phyloP scores from a whole-genome alignment of 2,888 invertebrate species.

The Nemoura dubitans region DNA sequence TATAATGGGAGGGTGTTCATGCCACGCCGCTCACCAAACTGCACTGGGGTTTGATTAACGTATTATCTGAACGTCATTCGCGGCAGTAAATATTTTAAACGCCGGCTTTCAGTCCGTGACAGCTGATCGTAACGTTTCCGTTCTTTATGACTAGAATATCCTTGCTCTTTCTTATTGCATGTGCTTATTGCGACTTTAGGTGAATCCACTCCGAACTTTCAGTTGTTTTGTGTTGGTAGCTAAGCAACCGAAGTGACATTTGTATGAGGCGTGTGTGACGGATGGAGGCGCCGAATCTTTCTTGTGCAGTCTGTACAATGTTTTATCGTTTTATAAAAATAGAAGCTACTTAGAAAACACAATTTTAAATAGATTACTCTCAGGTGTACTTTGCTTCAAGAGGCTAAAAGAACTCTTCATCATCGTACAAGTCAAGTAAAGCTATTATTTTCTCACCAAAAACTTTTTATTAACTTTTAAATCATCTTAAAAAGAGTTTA shows the following conservation, averaged over 20 bases:
- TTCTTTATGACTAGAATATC: background rate
- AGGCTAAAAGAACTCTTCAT: background rate
- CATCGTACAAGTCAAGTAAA: background rate
- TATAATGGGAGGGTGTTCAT: conserved; percentile 7
- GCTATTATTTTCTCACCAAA: conserved; percentile 12
- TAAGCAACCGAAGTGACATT: background rate
- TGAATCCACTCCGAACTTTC: background rate
- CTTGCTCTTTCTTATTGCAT: background rate
- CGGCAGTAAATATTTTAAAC: conserved; percentile 24
- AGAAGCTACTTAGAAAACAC: background rate
- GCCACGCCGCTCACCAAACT: background rate
- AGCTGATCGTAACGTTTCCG: background rate
- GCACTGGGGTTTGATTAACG: conserved; percentile 3
- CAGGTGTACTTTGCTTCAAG: conserved; percentile 12
- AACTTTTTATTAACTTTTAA: conserved; percentile 12
- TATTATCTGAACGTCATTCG: conserved; percentile 20
- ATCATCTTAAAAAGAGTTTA: background rate
- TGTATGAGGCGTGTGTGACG: background rate
- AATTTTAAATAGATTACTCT: background rate
- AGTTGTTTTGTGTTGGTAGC: background rate
- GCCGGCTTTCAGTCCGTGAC: background rate
- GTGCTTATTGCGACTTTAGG: background rate
- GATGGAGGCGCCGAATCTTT: background rate
- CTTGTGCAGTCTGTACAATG: too few species aligned
- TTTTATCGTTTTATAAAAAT: background rate